Evolutionary conservation across 2,888 invertebrate species (phyloP), one percentile per base, ranked within the genome.

Genomic region (Cosmopolites sordidus): DNA sequence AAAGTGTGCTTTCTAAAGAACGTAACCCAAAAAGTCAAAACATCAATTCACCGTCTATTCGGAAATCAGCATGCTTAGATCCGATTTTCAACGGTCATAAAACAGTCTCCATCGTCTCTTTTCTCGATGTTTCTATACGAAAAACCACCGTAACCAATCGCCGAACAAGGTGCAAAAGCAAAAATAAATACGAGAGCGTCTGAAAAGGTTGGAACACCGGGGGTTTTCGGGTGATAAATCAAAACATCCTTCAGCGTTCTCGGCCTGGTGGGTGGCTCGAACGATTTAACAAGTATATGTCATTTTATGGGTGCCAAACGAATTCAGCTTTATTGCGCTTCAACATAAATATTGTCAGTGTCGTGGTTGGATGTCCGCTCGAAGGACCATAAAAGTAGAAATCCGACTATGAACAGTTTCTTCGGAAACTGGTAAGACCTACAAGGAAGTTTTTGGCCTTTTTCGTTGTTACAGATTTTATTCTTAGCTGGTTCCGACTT

Each of bases 161-260:
- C 22, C 42, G 57, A 58, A 60, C 55, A 22, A 60, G 62, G 41
- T 48, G 52, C 40, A 51, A 57, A 57, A 59, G 60, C 44, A 22
- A 44, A 45, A 51, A 44, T 57, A 55, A 53, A 59, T 54, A 57
- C 38, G 38, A 50, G 64, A 61, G 59, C 62, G 64, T 64, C 66
- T 62, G 61, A 61, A 66, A 68, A 68, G 64, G 60, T 59, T 56
- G 22, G 65, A 61, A 69, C 65, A 67, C 69, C 63, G 69, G 72
- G 67, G 69, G 71, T 65, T 22, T 22, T 22, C 63, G 62, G 47
- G 60, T 56, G 57, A 68, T 72, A 72, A 72, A 72, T 72, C 69
- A 66, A 56, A 27, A 22, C 27, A 54, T 63, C 66, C 64, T 66
- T 66, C 69, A 69, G 65, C 66, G 65, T 61, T 62, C 49, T 43